These are phyloP conservation scores for Lytechinus variegatus DNA, from an alignment of 35 echinoderm and acorn worm genomes.

Conservation along the genomic window DNA sequence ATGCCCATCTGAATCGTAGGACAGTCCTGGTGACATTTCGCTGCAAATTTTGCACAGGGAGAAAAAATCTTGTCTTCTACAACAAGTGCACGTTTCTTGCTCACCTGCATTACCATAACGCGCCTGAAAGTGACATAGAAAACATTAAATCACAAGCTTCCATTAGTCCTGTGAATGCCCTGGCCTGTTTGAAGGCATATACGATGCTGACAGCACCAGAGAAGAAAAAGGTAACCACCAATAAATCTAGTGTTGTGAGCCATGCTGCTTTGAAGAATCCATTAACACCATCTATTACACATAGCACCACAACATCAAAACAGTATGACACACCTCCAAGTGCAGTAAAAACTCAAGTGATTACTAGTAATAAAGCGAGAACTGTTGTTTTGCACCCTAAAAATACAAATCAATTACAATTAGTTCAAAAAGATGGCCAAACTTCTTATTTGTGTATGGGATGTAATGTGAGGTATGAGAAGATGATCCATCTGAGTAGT, in stretches of 20 bases:
- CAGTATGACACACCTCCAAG: neutral
- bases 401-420: neutral
- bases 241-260: neutral
- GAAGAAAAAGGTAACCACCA: neutral
- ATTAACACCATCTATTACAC: neutral
- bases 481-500: too few species aligned
- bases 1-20: slow-evolving; percentile 1
- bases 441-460: neutral
- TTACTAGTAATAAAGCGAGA: neutral
- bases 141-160: neutral
- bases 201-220: neutral
- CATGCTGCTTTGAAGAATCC: neutral
- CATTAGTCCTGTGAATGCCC: neutral
- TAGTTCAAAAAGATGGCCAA: neutral
- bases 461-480: neutral
- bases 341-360: neutral
- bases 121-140: neutral
- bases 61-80: slow-evolving; percentile 8
- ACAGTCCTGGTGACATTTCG: neutral
- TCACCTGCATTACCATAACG: neutral
- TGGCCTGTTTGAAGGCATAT: neutral
- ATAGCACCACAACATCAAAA: neutral
- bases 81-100: slow-evolving; percentile 51
- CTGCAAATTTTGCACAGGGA: slow-evolving; percentile 21
- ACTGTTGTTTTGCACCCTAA: neutral